Evolutionary conservation across 2,888 invertebrate species (phyloP), one percentile per base, ranked within the genome.

Genomic region (Epistrophe grossulariae): DNA sequence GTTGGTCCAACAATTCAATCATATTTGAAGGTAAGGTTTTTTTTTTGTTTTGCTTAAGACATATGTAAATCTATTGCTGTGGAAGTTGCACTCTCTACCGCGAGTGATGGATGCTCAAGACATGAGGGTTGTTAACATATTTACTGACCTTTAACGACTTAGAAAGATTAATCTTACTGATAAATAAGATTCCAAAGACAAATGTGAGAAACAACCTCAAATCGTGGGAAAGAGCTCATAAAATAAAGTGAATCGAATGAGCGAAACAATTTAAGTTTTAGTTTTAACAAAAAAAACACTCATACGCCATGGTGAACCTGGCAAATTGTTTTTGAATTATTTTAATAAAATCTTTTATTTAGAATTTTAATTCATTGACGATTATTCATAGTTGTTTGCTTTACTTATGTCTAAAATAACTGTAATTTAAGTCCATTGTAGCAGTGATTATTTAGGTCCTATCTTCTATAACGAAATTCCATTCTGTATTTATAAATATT

Each of bases 101-200:
- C 60, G 31, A 55, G 45, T 57, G 74, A 82, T 73, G 40, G 38
- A 73, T 59, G 35, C 45, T 8, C n/a, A 48, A 48, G 48, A 55
- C 6, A 24, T 66, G 48, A 59, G 52, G 66, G 74, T 35, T 84
- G 48, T 45, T 48, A 70, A 73, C 55, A 48, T 73, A 73, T 64
- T 70, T 59, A 43, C 48, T 85, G 78, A 85, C 82, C 78, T 85
- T 85, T 78, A 55, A 64, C 64, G 43, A 76, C 57, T 74, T 7
- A 5, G 40, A 3, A 17, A 45, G 57, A 81, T 64, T 71, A 1
- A 70, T 45, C 62, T 55, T n/a, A 40, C 43, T 71, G 70, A 76
- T 77, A 40, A 59, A 77, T 66, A 19, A 17, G 28, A 45, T 15
- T 66, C 52, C 5, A 55, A 24, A 71, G 55, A 64, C 28, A 64